Percentiles rank a stretch among this genome's conserved stretches.
Evolutionary conservation across 2,113 vertebrate genomes (phyloP).

Genomic region (Pampusana beccarii): DNA sequence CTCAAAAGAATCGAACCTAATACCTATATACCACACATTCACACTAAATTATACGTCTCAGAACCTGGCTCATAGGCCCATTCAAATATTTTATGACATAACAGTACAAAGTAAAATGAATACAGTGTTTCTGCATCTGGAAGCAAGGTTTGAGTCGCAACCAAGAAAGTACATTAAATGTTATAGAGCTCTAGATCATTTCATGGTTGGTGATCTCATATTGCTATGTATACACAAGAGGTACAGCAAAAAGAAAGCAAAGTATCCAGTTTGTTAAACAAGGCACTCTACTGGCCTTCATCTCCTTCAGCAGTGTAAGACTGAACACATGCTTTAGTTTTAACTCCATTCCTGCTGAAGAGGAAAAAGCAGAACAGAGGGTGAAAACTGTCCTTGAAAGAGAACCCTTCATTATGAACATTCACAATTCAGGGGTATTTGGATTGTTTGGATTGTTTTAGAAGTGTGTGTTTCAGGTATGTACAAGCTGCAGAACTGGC

Average conservation of each 20-base stretch:
- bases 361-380: not conserved
- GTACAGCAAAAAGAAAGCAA: not conserved
- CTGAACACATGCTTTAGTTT: not conserved
- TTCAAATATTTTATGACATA: not conserved
- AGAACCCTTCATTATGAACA: not conserved
- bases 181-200: not conserved
- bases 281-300: not conserved
- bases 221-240: not conserved
- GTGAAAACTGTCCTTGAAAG: not conserved
- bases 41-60: not conserved
- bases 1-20: not conserved
- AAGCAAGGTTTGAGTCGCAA: not conserved
- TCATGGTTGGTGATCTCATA: not conserved
- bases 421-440: not conserved
- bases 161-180: not conserved
- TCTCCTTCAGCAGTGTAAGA: not conserved
- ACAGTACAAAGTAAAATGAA: not conserved
- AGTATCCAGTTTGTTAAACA: not conserved
- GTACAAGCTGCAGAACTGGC: not conserved
- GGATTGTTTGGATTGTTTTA: not conserved
- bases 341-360: not conserved
- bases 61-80: not conserved
- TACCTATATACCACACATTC: rapidly evolving
- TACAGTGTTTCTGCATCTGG: not conserved
- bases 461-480: not conserved